These are phyloP conservation scores for Atractosteus spatula DNA, from an alignment of 2,113 vertebrate genomes.

Conservation along the genomic window DNA sequence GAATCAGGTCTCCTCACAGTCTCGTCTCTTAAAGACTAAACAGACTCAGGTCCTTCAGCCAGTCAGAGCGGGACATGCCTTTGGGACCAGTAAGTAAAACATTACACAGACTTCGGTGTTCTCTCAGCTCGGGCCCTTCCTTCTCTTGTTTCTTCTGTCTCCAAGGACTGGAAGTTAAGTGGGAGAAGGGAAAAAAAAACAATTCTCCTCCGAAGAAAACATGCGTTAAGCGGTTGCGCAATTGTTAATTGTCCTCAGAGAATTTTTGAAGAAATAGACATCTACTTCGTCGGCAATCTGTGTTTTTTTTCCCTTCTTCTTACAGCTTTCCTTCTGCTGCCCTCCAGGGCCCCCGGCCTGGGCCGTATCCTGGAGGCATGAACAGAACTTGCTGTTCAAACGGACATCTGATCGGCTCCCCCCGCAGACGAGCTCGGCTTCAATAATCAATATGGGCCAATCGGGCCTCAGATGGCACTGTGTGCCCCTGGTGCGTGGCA, in stretches of 20 bases:
- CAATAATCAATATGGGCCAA: slow-evolving; percentile 7
- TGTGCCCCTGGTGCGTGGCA: too few species aligned
- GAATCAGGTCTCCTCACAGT: too few species aligned
- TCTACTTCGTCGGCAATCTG: slow-evolving; percentile 14
- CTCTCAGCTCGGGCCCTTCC: too few species aligned
- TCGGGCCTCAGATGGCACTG: slow-evolving; percentile 31
- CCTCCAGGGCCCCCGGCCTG: slow-evolving; percentile 63
- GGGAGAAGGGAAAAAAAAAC: neutral
- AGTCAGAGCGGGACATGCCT: too few species aligned
- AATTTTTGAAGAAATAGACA: neutral
- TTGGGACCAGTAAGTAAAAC: too few species aligned
- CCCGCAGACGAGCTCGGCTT: slow-evolving; percentile 53
- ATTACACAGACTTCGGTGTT: too few species aligned
- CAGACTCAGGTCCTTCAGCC: too few species aligned
- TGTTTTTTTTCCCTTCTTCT: slow-evolving; percentile 7
- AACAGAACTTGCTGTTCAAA: slow-evolving; percentile 49
- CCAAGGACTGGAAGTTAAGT: too few species aligned
- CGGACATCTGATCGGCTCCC: slow-evolving; percentile 64
- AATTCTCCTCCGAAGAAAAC: neutral
- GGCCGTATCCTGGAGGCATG: slow-evolving; percentile 60
- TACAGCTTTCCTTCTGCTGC: slow-evolving; percentile 60
- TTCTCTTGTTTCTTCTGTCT: too few species aligned
- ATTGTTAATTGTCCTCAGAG: neutral
- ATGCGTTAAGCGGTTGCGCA: neutral
- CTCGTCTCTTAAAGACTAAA: too few species aligned